Evolutionary conservation across 2,113 vertebrate species (phyloP), one percentile per base, ranked within the genome.

Genomic region (Tragelaphus strepsiceros): DNA sequence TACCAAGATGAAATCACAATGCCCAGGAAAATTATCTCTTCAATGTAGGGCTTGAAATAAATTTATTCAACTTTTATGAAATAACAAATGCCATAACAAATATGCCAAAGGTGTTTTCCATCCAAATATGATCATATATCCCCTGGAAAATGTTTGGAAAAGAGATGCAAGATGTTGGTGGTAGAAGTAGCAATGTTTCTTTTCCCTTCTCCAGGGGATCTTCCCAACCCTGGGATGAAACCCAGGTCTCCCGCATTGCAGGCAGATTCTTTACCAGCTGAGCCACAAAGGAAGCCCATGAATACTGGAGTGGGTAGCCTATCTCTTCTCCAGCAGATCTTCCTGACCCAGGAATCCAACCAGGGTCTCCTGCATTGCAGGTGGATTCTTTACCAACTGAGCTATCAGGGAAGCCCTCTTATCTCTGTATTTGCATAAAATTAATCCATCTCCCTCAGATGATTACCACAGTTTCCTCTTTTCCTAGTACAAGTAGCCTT

Each of bases 1-100:
- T 30, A 85, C 46, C 74, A 96, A 88, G 81, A 98, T 98, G 96
- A 97, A 98, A 97, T 92, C 80, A 92, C 83, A 97, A 88, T 77
- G 87, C 84, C 82, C 46, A 88, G 59, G 6, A 88, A 22, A 97
- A 97, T 96, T 97, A 97, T 97, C n/a, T 88, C 80, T 96, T 94
- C 92, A 90, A 56, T 94, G 85, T 88, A 30, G 35, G 58, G 22
- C 88, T 89, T 95, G 59, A 94, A 97, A 95, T 90, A 95, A 97
- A 98, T 96, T 91, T 90, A 90, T 94, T 95, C 59, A 92, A 92
- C n/a, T 97, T 95, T 95, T 95, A 94, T 62, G 17, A 35, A 97
- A 96, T 97, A 97, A 90, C 56, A 97, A 96, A 96, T 74, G 43
- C 49, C 59, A 53, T 88, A 90, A 90, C 62, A 92, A 81, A 62